phyloP scores from a whole-genome alignment of 2,113 vertebrate genomes.

The Sinocyclocheilus anshuiensis region DNA sequence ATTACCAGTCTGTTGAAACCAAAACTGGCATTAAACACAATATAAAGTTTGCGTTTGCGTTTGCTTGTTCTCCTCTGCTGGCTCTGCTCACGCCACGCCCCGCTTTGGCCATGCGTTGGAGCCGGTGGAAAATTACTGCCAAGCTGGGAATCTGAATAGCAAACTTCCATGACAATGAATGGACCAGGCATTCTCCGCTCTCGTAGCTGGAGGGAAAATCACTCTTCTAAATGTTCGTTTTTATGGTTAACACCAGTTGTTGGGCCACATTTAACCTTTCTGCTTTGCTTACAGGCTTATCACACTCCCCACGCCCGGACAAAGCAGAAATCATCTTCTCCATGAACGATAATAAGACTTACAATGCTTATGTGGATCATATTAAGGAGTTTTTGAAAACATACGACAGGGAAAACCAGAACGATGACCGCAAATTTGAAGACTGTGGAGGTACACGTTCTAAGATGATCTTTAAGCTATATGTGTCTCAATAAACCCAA shows the following conservation, averaged over 20 bases:
- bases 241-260: not conserved
- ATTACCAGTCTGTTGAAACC: constrained; percentile 23
- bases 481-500: not conserved
- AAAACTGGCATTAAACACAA: constrained; percentile 40
- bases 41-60: constrained; percentile 58
- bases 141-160: constrained; percentile 65
- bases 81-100: constrained; percentile 63
- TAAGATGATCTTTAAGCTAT: not conserved
- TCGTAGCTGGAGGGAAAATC: not conserved
- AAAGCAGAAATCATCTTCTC: constrained; percentile 85
- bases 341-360: constrained; percentile 49
- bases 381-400: constrained; percentile 70
- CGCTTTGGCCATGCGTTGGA: constrained; percentile 51
- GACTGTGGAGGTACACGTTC: constrained; percentile 80
- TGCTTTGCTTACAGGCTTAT: constrained; percentile 68
- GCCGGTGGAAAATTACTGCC: constrained; percentile 77
- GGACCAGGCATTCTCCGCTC: not conserved
- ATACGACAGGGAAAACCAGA: constrained; percentile 69
- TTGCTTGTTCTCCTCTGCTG: constrained; percentile 48
- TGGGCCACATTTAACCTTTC: not conserved
- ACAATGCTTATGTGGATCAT: constrained; percentile 60
- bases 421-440: constrained; percentile 68
- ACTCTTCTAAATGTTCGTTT: constrained; percentile 4
- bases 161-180: constrained; percentile 45
- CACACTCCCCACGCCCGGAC: constrained; percentile 72